phyloP scores from a whole-genome alignment of 2,797 vertebrate genomes.

The Acanthornis magna region DNA sequence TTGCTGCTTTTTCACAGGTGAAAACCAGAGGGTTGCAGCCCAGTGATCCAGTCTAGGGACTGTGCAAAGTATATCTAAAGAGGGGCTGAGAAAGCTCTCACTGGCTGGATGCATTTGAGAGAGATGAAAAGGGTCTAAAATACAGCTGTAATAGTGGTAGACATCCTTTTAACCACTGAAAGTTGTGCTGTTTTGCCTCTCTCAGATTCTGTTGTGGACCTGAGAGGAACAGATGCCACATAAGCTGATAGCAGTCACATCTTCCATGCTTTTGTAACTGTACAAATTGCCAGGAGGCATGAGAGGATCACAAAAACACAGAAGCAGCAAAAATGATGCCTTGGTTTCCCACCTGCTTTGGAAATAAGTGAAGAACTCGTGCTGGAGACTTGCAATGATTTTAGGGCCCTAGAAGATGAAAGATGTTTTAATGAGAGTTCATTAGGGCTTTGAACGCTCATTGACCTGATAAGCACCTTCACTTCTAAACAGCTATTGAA shows the following conservation, averaged over 20 bases:
- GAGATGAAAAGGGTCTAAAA: not conserved
- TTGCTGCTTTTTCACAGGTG: constrained; percentile 14
- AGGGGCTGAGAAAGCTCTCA: not conserved
- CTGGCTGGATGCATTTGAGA: not conserved
- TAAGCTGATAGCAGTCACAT: accelerated
- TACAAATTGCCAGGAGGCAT: not conserved
- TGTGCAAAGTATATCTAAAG: not conserved
- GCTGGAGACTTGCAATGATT: not conserved
- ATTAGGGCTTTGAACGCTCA: not conserved
- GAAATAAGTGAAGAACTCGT: not conserved
- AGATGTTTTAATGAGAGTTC: not conserved
- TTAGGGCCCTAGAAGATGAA: not conserved
- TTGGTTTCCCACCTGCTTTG: not conserved
- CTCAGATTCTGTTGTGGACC: not conserved
- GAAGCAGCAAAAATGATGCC: not conserved
- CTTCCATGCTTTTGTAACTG: not conserved
- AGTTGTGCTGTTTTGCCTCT: not conserved
- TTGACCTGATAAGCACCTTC: constrained; percentile 9
- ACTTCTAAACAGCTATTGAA: not conserved
- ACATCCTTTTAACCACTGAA: not conserved
- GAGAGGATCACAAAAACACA: not conserved
- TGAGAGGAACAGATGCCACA: not conserved
- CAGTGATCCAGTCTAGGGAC: not conserved
- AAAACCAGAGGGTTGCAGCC: not conserved
- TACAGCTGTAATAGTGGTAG: not conserved